Base-by-base conservation (phyloP, 1,140 invertebrate genomes). In the Laodelphax striatellus region DNA sequence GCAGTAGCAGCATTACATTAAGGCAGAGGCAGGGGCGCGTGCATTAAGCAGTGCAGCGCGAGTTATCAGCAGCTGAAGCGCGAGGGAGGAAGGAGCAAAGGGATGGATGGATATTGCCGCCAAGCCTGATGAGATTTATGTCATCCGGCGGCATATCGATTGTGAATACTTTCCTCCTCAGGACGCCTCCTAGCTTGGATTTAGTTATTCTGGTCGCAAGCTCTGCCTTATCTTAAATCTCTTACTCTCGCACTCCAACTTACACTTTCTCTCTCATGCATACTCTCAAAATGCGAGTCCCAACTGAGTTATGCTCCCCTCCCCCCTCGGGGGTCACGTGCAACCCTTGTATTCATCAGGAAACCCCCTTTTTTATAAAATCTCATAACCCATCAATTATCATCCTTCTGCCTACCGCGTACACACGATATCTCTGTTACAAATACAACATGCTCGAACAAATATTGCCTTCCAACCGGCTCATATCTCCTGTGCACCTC, bases 361-460 rank as follows among this genome's bases (percentile, higher is more conserved):
- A 50, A 22, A 50, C 16, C 16, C 16, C 6, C 46, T 22, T 22
- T 50, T 50, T 50, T 50, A 50, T 50, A 17, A 50, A 50, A 50
- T 50, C 46, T 50, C 46, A 50, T 50, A 22, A 17, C 46, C 46
- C 46, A 50, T 50, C 46, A 50, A 50, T 50, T 50, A 50, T 50
- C 46, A 50, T 22, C 46, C 34, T 38, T 38, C 9, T 38, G 34
- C 34, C 34, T 38, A 38, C 4, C 34, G 34, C 34, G 34, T 38
- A 13, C 34, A 11, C 34, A 3, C 34, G 34, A 38, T 38, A 38
- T 38, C 34, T 38, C 34, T 38, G 34, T 38, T 38, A 38, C 34
- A 38, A 38, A 38, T 38, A 38, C 34, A 38, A 38, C 34, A 38
- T 38, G 34, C 34, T 38, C 34, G 5, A 38, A 38, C 34, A 38